Conservation (phyloP, 2,113 vertebrate genomes). For the Nettapus auritus region DNA sequence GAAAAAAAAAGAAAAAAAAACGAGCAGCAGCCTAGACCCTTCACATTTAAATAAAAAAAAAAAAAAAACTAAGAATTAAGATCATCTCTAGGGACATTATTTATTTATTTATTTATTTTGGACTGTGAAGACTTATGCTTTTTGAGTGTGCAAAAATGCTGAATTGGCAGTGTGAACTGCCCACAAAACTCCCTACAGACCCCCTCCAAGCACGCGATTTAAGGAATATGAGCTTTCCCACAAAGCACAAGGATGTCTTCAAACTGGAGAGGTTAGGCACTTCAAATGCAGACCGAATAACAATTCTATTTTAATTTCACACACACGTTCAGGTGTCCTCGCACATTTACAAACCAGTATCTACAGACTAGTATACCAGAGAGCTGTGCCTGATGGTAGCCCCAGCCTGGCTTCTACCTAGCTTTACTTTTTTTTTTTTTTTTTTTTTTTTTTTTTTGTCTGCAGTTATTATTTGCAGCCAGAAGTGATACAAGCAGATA, state of each 20-base stretch:
- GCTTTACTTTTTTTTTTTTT: not conserved
- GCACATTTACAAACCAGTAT: not conserved
- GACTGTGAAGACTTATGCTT: not conserved
- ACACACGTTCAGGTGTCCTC: not conserved
- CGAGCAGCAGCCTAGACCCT: not conserved
- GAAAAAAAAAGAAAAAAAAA: not conserved
- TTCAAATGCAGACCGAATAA: constrained; percentile 8
- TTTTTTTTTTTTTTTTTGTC: not conserved
- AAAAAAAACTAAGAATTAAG: not conserved
- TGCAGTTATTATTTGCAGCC: not conserved
- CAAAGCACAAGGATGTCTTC: constrained; percentile 25
- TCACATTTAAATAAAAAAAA: constrained; percentile 7
- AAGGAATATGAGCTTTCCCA: constrained; percentile 35
- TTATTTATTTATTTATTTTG: not conserved
- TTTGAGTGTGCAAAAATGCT: constrained; percentile 31
- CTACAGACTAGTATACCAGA: not conserved
- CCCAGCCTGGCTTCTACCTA: not conserved
- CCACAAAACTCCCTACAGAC: not conserved
- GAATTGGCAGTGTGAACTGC: constrained; percentile 30
- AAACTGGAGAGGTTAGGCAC: constrained; percentile 9
- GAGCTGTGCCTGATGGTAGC: not conserved
- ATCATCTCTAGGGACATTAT: not conserved
- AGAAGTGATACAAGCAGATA: not conserved
- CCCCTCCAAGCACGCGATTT: not conserved
- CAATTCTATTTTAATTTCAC: constrained; percentile 35